Conservation (phyloP, 2,113 vertebrate genomes). For the Chitala chitala region DNA sequence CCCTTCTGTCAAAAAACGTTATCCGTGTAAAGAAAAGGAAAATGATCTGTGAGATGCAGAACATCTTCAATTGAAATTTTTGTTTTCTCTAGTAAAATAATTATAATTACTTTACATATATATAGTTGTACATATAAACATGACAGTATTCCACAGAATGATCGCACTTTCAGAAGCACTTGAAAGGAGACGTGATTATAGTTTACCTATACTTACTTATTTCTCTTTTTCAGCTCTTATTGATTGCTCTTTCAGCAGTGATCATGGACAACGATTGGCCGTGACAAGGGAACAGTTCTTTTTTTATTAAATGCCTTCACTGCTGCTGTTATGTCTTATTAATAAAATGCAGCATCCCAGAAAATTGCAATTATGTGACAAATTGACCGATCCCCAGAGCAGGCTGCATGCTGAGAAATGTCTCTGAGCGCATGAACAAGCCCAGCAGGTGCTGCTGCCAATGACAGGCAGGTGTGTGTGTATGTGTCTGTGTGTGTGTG, state of each 20-base stretch:
- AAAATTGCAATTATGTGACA: conserved; percentile 33
- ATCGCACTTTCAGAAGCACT: too few species aligned
- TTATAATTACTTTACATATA: too few species aligned
- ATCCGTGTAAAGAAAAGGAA: too few species aligned
- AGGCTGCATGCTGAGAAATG: conserved; percentile 18
- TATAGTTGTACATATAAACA: too few species aligned
- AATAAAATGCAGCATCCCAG: conserved; percentile 21
- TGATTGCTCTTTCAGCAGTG: neutral
- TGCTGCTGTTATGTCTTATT: conserved; percentile 25
- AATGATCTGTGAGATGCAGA: too few species aligned
- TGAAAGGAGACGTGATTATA: too few species aligned
- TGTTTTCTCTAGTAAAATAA: too few species aligned
- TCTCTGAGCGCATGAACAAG: conserved; percentile 6
- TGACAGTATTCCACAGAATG: too few species aligned
- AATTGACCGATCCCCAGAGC: conserved; percentile 26
- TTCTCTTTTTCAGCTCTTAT: neutral
- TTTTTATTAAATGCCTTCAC: conserved; percentile 4
- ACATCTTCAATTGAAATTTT: too few species aligned
- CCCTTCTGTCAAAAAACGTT: too few species aligned
- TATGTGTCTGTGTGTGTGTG: neutral
- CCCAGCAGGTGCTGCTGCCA: neutral
- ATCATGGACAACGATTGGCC: neutral
- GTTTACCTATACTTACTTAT: too few species aligned
- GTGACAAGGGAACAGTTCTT: too few species aligned
- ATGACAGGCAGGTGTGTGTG: neutral